Evolutionary conservation across 2,797 vertebrate genomes (phyloP), one percentile per base, ranked within the genome.

Genomic region (Karalla daura): DNA sequence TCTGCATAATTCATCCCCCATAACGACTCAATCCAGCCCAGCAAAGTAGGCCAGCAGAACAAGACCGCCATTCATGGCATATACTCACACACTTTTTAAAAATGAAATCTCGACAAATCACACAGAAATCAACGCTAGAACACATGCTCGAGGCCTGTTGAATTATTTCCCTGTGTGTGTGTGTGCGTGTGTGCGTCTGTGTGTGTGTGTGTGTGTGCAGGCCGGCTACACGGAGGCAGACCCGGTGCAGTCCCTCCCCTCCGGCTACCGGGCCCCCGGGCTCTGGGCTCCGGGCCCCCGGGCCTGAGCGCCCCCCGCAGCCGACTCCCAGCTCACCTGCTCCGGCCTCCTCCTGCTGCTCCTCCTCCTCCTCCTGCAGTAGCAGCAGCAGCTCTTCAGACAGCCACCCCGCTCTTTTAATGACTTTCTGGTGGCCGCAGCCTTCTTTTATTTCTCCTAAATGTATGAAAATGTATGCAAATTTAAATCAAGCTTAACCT

Each of bases 391-490:
- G 94, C 93, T 94, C 78, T 78, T 80, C 82, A 60, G 63, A n/a
- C n/a, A n/a, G n/a, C n/a, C 84, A 76, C 86, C 30, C 92, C 91
- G 92, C 84, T 94, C 93, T 90, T n/a, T 95, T 95, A 97, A 96
- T 96, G 96, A 96, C 95, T 97, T 96, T 94, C 94, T 94, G 94
- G 92, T 95, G 94, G 94, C 94, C 93, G 95, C 94, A 94, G 95
- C 93, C 95, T 95, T 96, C 96, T 97, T 98, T 98, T 97, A 97
- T 97, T 98, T 96, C 95, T 96, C 92, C 96, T 96, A 96, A 98
- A 97, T 96, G 95, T 96, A 98, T 98, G 96, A 98, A 97, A 98
- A 98, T 98, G 95, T 97, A 98, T 98, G 97, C 96, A 96, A 97
- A 98, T 98, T 96, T 97, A 96, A 98, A 96, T 97, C 96, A 96